phyloP scores from a whole-genome alignment of 1,140 invertebrate genomes.

The Diabrotica virgifera region DNA sequence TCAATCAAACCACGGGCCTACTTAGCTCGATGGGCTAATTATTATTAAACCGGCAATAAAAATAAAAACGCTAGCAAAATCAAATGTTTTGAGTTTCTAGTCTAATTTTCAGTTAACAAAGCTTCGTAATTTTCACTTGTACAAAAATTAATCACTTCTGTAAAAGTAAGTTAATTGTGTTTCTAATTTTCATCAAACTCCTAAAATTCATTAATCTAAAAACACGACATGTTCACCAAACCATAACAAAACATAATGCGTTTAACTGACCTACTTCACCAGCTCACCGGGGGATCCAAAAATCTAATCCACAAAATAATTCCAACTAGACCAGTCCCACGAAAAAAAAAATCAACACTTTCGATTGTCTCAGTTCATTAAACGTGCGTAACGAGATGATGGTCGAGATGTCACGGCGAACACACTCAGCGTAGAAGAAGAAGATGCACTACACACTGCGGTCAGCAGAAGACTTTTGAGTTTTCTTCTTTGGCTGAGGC shows the following conservation, averaged over 20 bases:
- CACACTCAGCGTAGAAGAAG: background rate
- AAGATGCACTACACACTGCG: background rate
- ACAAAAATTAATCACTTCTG: too few relatives aligned
- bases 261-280: constrained; percentile 14
- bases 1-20: too few relatives aligned
- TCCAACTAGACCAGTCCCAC: constrained; percentile 10
- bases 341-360: constrained; percentile 15
- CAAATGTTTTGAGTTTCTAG: too few relatives aligned
- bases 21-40: too few relatives aligned
- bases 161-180: too few relatives aligned
- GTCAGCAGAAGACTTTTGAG: background rate
- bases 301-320: background rate
- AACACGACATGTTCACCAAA: background rate
- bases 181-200: too few relatives aligned
- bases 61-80: too few relatives aligned
- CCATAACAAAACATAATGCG: constrained; percentile 8
- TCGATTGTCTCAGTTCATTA: constrained; percentile 17
- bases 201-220: too few relatives aligned
- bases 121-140: too few relatives aligned
- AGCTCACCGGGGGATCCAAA: constrained; percentile 9
- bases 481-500: background rate
- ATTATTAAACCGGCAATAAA: too few relatives aligned
- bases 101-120: too few relatives aligned
- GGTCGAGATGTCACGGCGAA: too few relatives aligned
- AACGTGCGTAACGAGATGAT: background rate